Evolutionary conservation across 2,797 vertebrate genomes (phyloP).

Genomic region (Thunnus albacares): DNA sequence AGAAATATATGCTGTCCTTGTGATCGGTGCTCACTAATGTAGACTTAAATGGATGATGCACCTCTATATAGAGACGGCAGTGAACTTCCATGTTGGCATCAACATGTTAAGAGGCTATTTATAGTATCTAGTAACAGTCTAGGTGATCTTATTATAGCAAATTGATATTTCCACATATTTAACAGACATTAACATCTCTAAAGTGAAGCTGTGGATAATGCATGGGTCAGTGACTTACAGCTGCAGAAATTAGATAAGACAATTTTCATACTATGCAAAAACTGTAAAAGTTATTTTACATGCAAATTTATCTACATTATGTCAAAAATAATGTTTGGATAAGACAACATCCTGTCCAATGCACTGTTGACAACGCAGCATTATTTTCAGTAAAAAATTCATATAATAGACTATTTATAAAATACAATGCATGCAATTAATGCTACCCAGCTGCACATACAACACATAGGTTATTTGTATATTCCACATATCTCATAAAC

Average conservation of each 20-base stretch:
- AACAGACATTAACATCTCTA: neutral
- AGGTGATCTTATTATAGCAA: neutral
- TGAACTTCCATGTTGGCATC: conserved; percentile 17
- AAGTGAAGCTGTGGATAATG: neutral
- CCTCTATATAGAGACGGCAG: conserved; percentile 33
- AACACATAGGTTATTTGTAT: neutral
- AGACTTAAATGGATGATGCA: conserved; percentile 36
- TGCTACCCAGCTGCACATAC: neutral
- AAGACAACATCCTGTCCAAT: neutral
- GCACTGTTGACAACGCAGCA: neutral
- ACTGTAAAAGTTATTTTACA: conserved; percentile 2
- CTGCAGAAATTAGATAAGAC: neutral
- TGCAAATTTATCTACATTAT: neutral
- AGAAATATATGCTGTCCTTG: neutral
- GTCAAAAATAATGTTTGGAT: neutral
- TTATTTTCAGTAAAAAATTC: neutral
- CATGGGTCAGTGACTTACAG: neutral
- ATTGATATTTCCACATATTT: conserved; percentile 12
- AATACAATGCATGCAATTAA: neutral
- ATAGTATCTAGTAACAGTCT: conserved; percentile 1
- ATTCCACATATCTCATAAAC: neutral
- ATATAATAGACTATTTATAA: neutral
- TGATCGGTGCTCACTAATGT: neutral
- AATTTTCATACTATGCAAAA: neutral
- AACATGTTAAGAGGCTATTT: conserved; percentile 26